Evolutionary conservation across 2,797 vertebrate genomes (phyloP).

Genomic region (Hydrophis major): DNA sequence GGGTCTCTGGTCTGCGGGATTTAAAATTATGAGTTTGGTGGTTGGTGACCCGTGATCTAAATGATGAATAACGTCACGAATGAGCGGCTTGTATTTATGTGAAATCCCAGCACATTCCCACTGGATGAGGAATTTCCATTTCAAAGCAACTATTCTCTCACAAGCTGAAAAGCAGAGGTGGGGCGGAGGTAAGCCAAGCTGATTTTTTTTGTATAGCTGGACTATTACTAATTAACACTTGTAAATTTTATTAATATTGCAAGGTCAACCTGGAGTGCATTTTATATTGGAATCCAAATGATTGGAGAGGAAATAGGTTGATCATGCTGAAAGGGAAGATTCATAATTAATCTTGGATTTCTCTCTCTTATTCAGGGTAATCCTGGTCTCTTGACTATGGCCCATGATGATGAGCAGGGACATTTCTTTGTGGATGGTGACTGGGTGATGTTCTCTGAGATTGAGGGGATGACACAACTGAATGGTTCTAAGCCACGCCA

Average conservation of each 20-base stretch:
- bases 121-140: background rate
- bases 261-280: background rate
- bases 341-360: background rate
- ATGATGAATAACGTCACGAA: background rate
- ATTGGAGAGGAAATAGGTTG: background rate
- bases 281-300: background rate
- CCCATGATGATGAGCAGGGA: constrained; percentile 56
- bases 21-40: too few species aligned
- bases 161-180: background rate
- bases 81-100: background rate
- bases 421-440: constrained; percentile 60
- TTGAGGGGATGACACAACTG: constrained; percentile 88
- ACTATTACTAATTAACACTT: background rate
- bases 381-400: constrained; percentile 74
- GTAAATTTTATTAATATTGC: background rate
- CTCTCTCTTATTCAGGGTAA: constrained; percentile 45
- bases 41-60: too few species aligned
- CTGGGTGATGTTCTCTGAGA: constrained; percentile 77
- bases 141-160: background rate
- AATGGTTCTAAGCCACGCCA: constrained; percentile 68
- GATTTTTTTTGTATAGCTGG: background rate
- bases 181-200: background rate
- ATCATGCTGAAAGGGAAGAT: background rate
- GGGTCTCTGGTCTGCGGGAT: too few species aligned
- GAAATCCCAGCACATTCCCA: background rate